These are phyloP conservation scores for Drosophila acutilabella DNA, from an alignment of 2,888 invertebrate genomes.

Conservation along the genomic window DNA sequence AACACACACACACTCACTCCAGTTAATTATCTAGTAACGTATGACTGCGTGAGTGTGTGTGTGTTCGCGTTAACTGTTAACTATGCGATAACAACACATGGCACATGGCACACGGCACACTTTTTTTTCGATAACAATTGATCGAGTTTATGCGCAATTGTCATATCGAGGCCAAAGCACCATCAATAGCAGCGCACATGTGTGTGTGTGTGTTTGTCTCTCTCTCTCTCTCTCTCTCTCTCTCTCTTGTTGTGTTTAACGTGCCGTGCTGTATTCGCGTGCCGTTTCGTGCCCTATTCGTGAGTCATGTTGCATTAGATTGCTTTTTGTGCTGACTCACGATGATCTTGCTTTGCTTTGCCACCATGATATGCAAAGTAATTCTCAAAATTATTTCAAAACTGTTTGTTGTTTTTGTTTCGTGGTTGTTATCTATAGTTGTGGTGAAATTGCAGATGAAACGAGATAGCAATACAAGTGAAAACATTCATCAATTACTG, in stretches of 20 bases:
- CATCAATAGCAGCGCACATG: background rate
- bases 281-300: conserved; percentile 27
- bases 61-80: conserved; percentile 8
- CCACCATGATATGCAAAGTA: conserved; percentile 41
- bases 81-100: conserved; percentile 19
- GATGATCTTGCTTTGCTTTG: conserved; percentile 39
- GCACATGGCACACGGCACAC: conserved; percentile 29
- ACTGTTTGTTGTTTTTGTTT: background rate
- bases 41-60: background rate
- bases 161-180: conserved; percentile 35
- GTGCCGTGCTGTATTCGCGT: conserved; percentile 5
- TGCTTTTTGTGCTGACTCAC: conserved; percentile 39
- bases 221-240: too few species aligned
- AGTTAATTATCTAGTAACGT: conserved; percentile 19
- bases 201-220: too few species aligned
- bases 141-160: conserved; percentile 40
- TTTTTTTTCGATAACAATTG: conserved; percentile 39
- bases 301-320: conserved; percentile 39
- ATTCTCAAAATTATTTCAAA: conserved; percentile 32
- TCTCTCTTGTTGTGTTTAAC: conserved; percentile 4
- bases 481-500: conserved; percentile 1
- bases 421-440: conserved; percentile 34
- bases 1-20: conserved; percentile 7
- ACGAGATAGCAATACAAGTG: conserved; percentile 15
- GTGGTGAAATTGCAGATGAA: conserved; percentile 61